Conservation (phyloP, 2,888 invertebrate genomes). For the Isoperla grammatica region DNA sequence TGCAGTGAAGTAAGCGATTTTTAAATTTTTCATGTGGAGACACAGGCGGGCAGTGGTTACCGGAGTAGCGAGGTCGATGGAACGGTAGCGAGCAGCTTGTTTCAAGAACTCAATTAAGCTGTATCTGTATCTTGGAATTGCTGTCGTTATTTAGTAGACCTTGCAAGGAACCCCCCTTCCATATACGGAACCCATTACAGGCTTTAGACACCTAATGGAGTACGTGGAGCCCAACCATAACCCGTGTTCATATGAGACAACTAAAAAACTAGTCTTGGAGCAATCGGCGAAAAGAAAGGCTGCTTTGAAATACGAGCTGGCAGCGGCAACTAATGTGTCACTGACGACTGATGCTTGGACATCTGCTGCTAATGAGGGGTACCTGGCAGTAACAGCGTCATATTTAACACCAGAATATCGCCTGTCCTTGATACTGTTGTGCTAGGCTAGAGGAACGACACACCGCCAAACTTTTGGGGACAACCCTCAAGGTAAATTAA, state of each 20-base stretch:
- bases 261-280: neutral
- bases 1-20: too few relatives aligned
- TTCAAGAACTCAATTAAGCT: too few relatives aligned
- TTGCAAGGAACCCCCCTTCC: too few relatives aligned
- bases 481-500: too few relatives aligned
- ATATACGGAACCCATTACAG: too few relatives aligned
- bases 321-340: conserved; percentile 26
- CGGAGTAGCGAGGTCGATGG: too few relatives aligned
- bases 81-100: too few relatives aligned
- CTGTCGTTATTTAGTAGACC: too few relatives aligned
- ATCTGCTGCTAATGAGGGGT: conserved; percentile 32
- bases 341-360: conserved; percentile 36
- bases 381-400: conserved; percentile 35
- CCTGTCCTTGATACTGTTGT: conserved; percentile 29
- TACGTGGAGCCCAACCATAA: neutral
- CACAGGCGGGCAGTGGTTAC: too few relatives aligned
- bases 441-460: conserved; percentile 32
- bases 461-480: too few relatives aligned
- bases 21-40: too few relatives aligned
- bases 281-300: neutral
- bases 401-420: conserved; percentile 32
- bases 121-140: too few relatives aligned
- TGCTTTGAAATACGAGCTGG: neutral
- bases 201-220: neutral
- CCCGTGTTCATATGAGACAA: neutral